phyloP scores from a whole-genome alignment of 2,888 invertebrate species.

The Mythimna lalbum region DNA sequence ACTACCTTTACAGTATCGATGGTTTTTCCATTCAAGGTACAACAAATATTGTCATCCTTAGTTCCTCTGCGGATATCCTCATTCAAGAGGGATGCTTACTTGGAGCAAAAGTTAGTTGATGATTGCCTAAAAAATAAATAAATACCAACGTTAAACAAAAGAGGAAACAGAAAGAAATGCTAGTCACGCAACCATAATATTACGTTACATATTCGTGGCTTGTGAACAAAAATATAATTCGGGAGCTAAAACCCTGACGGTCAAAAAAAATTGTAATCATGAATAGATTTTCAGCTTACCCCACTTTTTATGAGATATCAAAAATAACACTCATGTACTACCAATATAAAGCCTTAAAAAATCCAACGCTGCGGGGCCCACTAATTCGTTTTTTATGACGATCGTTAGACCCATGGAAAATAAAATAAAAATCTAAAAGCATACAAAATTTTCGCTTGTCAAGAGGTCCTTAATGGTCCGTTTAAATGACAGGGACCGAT shows the following conservation, averaged over 20 bases:
- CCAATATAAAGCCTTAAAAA: conserved; percentile 68
- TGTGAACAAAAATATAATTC: conserved; percentile 2
- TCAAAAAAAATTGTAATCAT: conserved; percentile 32
- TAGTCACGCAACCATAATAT: background rate
- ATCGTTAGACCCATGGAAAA: conserved; percentile 77
- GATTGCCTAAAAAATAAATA: no score
- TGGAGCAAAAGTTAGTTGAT: no score
- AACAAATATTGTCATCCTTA: no score
- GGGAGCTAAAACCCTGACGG: background rate
- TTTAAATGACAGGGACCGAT: conserved; percentile 62
- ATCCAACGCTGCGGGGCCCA: conserved; percentile 68
- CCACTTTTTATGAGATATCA: conserved; percentile 58
- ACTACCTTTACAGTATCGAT: no score
- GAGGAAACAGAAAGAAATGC: background rate
- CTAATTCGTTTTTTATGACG: conserved; percentile 86
- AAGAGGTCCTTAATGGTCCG: conserved; percentile 64
- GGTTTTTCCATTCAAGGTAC: no score
- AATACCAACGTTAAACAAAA: no score
- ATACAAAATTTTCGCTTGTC: conserved; percentile 75
- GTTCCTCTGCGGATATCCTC: no score
- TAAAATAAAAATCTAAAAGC: conserved; percentile 72
- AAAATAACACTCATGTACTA: conserved; percentile 69
- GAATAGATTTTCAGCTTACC: conserved; percentile 48
- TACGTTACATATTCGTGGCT: background rate
- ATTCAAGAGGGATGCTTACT: no score